phyloP scores from a whole-genome alignment of 1,140 invertebrate genomes.

The Chlorops oryzae region DNA sequence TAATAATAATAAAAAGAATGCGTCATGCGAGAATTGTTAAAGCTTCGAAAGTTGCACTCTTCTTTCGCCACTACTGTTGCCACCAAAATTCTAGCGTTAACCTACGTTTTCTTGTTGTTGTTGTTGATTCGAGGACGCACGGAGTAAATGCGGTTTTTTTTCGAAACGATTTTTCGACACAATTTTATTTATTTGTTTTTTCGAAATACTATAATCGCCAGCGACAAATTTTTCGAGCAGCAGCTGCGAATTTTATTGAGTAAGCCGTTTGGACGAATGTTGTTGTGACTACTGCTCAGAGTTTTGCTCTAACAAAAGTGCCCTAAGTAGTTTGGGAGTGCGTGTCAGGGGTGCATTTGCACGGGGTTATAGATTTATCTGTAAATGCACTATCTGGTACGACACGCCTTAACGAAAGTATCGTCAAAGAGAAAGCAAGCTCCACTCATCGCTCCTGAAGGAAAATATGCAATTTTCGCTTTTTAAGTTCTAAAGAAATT shows the following conservation, averaged over 20 bases:
- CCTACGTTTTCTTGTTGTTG: background rate
- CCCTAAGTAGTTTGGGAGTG: slow-evolving; percentile 66
- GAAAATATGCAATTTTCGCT: slow-evolving; percentile 34
- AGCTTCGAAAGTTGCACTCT: too few relatives aligned
- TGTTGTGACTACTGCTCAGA: background rate
- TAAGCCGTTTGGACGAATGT: too few relatives aligned
- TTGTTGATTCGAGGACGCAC: background rate
- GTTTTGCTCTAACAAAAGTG: too few relatives aligned
- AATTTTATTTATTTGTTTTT: background rate
- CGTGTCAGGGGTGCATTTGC: slow-evolving; percentile 97
- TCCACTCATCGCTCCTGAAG: too few relatives aligned
- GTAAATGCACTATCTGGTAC: slow-evolving; percentile 99
- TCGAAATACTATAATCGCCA: too few relatives aligned
- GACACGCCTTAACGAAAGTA: slow-evolving; percentile 71
- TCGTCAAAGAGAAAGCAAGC: too few relatives aligned
- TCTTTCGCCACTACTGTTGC: too few relatives aligned
- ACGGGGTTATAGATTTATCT: slow-evolving; percentile 68
- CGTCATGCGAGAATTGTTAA: too few relatives aligned
- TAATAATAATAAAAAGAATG: too few relatives aligned
- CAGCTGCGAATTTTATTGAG: too few relatives aligned
- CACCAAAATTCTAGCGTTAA: too few relatives aligned
- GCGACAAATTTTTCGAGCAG: too few relatives aligned
- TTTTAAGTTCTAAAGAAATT: slow-evolving; percentile 14
- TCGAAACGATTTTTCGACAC: background rate
- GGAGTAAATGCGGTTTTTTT: background rate